A percentile compares a stretch with the other conserved stretches of the same genome.
Evolutionary conservation across 1,140 invertebrate genomes (phyloP).

Genomic region (Hypothenemus hampei): DNA sequence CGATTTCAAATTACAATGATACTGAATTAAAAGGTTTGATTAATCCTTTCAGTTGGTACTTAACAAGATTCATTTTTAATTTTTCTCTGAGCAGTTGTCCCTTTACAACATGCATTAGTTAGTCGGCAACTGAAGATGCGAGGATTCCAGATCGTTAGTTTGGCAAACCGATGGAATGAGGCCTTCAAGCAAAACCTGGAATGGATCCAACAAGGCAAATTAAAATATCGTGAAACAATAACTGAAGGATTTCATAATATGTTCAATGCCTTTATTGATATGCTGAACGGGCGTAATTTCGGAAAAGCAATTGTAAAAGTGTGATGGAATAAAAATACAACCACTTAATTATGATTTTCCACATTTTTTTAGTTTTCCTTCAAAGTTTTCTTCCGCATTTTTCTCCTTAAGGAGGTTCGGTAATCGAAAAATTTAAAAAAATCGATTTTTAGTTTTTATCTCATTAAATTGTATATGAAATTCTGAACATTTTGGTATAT

Average conservation of each 20-base stretch:
- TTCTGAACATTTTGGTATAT: no score
- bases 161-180: slow-evolving; percentile 49
- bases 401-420: no score
- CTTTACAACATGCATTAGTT: slow-evolving; percentile 48
- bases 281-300: slow-evolving; percentile 58
- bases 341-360: no score
- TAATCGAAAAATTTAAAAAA: no score
- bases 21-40: slow-evolving; percentile 41
- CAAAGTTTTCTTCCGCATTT: no score
- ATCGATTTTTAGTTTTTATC: no score
- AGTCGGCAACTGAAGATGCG: slow-evolving; percentile 55
- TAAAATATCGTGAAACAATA: slow-evolving; percentile 58
- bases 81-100: slow-evolving; percentile 39
- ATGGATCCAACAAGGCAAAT: slow-evolving; percentile 55
- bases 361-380: no score
- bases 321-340: background rate
- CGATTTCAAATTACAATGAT: slow-evolving; percentile 51
- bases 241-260: slow-evolving; percentile 63
- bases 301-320: slow-evolving; percentile 59
- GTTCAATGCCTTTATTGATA: slow-evolving; percentile 57
- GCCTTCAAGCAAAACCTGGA: slow-evolving; percentile 54
- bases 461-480: no score
- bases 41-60: background rate
- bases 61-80: slow-evolving; percentile 1
- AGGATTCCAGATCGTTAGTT: slow-evolving; percentile 55